These are phyloP conservation scores for Lethocerus indicus DNA, from an alignment of 1,140 invertebrate genomes.

Conservation along the genomic window DNA sequence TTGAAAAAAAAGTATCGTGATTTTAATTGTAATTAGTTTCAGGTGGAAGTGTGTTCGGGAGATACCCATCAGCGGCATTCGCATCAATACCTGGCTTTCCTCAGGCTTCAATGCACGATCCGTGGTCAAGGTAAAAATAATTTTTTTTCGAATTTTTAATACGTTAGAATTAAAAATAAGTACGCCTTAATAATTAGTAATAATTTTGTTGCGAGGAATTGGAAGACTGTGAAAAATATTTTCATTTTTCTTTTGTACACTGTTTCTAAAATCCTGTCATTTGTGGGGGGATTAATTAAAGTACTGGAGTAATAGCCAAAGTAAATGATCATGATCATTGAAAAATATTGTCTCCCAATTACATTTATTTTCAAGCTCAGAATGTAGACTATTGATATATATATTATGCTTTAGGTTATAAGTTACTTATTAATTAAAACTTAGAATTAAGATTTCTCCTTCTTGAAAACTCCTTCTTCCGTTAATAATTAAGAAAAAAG, in stretches of 20 bases:
- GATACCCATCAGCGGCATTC: constrained; percentile 45
- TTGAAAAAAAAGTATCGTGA: too few species aligned
- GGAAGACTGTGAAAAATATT: not conserved
- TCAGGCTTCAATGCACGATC: constrained; percentile 26
- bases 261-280: not conserved
- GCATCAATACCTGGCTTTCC: constrained; percentile 48
- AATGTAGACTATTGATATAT: not conserved
- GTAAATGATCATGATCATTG: too few species aligned
- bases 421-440: not conserved
- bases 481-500: constrained; percentile 6
- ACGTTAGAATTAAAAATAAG: not conserved
- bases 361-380: not conserved
- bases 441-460: not conserved
- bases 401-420: not conserved
- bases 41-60: constrained; percentile 50
- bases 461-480: not conserved
- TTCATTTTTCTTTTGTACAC: not conserved
- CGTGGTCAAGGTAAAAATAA: constrained; percentile 36
- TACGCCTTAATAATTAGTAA: constrained; percentile 3
- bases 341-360: not conserved
- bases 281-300: too few species aligned
- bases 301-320: too few species aligned
- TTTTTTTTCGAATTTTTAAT: not conserved
- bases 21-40: constrained; percentile 14
- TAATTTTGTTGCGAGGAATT: constrained; percentile 2